These are phyloP conservation scores for Ladona fulva DNA, from an alignment of 1,140 invertebrate genomes.

Conservation along the genomic window DNA sequence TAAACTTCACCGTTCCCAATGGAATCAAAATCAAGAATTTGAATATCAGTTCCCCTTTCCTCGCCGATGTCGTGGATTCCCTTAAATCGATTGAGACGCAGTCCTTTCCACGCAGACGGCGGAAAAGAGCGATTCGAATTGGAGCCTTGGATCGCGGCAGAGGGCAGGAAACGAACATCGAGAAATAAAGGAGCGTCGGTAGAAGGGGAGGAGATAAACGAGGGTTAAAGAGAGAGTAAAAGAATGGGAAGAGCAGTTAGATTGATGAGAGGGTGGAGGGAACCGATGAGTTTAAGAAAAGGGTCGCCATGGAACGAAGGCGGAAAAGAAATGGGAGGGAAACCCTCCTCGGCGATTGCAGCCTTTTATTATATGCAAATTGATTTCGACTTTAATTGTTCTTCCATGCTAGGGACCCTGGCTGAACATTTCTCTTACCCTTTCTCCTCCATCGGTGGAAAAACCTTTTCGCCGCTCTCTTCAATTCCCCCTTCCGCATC, in stretches of 20 bases:
- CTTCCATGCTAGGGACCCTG: not conserved
- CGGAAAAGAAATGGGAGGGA: not conserved
- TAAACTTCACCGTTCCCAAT: too few relatives aligned
- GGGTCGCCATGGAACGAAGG: not conserved
- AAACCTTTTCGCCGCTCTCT: not conserved
- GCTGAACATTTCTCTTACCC: not conserved
- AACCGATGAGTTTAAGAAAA: not conserved
- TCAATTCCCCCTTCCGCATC: not conserved
- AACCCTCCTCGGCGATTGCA: not conserved
- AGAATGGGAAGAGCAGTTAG: not conserved
- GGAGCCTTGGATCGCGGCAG: not conserved
- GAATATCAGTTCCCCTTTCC: too few relatives aligned
- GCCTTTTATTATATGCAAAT: slow-evolving; percentile 10
- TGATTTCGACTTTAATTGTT: slow-evolving; percentile 10
- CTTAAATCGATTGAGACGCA: not conserved
- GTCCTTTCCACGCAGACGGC: too few relatives aligned
- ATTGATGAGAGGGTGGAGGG: not conserved
- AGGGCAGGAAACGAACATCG: not conserved
- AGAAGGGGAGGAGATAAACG: not conserved
- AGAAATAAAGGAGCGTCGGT: not conserved
- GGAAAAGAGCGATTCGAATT: too few relatives aligned
- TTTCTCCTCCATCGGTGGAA: not conserved
- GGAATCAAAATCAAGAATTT: too few relatives aligned
- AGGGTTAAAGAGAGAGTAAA: not conserved
- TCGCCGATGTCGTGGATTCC: not conserved